Percentiles rank a stretch among this genome's conserved stretches.
phyloP scores from a whole-genome alignment of 2,888 invertebrate species.

The Ligdia adustata region DNA sequence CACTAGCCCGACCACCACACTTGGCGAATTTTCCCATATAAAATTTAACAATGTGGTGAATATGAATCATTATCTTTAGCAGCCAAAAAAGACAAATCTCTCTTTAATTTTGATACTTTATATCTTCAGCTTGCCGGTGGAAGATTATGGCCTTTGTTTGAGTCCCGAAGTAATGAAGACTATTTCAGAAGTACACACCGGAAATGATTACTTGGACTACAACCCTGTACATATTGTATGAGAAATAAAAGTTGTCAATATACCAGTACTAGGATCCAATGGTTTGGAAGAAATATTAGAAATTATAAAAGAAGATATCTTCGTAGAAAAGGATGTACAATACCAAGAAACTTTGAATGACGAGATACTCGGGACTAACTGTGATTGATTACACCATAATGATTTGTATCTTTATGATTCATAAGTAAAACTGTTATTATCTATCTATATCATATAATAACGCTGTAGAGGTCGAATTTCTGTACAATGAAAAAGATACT shows the following conservation, averaged over 20 bases:
- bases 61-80: constrained; percentile 27
- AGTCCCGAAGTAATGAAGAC: constrained; percentile 63
- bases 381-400: too few species aligned
- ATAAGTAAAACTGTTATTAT: too few species aligned
- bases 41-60: constrained; percentile 27
- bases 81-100: constrained; percentile 54
- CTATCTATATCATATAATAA: too few species aligned
- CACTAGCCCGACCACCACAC: background rate
- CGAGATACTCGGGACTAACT: background rate
- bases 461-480: too few species aligned
- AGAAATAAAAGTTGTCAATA: constrained; percentile 30
- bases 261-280: constrained; percentile 26
- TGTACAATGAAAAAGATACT: too few species aligned
- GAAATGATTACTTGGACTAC: constrained; percentile 67
- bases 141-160: constrained; percentile 50
- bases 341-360: background rate
- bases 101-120: constrained; percentile 45
- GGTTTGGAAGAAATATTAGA: constrained; percentile 20
- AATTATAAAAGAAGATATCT: constrained; percentile 24
- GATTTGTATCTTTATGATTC: too few species aligned
- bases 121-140: constrained; percentile 41
- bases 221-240: constrained; percentile 46
- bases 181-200: constrained; percentile 44
- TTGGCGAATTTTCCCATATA: constrained; percentile 40
- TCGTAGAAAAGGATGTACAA: constrained; percentile 10